Conservation (phyloP, 2,113 vertebrate species). For the Anarhynchus alexandrinus region DNA sequence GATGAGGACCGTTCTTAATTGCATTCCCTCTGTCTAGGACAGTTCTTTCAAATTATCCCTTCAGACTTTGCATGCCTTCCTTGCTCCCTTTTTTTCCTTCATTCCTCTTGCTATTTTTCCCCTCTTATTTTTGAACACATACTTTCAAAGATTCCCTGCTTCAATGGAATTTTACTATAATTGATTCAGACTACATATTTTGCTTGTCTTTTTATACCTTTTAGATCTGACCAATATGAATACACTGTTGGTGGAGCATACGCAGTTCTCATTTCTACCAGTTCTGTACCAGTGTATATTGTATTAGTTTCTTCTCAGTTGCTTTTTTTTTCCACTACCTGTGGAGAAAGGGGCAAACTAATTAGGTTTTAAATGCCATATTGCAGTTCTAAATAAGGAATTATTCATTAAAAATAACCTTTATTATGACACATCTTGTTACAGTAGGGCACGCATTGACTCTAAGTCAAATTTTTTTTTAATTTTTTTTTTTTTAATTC, state of each 20-base stretch:
- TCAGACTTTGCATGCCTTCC: neutral
- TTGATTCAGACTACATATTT: neutral
- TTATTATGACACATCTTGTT: neutral
- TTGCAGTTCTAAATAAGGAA: neutral
- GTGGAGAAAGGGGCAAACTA: neutral
- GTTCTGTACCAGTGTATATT: neutral
- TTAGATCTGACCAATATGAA: neutral
- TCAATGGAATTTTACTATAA: neutral
- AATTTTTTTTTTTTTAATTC: neutral
- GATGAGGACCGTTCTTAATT: neutral
- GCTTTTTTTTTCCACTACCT: neutral
- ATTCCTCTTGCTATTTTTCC: neutral
- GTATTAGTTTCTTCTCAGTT: neutral
- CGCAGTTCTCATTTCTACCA: neutral
- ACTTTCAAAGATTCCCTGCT: neutral
- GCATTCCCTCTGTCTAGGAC: neutral
- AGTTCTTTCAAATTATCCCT: neutral
- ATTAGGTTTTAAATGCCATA: constrained; percentile 4
- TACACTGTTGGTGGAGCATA: neutral
- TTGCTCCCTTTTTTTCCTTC: neutral
- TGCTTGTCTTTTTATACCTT: neutral
- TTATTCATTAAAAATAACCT: constrained; percentile 5
- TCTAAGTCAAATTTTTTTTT: neutral
- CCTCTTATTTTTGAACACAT: neutral
- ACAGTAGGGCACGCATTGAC: neutral